Evolutionary conservation across 2,113 vertebrate genomes (phyloP).

Genomic region (Cryptomyrus ogoouensis): DNA sequence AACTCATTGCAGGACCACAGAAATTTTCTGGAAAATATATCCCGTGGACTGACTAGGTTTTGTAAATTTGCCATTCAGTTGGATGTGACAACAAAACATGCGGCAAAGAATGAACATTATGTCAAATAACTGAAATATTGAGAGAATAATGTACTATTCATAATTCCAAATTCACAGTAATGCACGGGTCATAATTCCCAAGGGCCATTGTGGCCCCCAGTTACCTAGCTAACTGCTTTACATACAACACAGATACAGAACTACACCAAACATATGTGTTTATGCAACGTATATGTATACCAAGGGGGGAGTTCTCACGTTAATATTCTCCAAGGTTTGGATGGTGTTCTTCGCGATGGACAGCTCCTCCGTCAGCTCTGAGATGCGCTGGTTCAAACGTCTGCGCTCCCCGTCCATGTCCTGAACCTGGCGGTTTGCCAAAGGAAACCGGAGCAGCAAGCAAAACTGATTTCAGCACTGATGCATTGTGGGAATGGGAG

Average conservation of each 20-base stretch:
- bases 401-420: constrained; percentile 58
- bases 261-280: not conserved
- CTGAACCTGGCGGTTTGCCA: constrained; percentile 41
- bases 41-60: not conserved
- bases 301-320: constrained; percentile 49
- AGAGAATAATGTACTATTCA: not conserved
- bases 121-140: not conserved
- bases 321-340: constrained; percentile 50
- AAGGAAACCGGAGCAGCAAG: not conserved
- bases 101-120: not conserved
- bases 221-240: not conserved
- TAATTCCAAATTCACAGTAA: not conserved
- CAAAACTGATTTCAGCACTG: not conserved
- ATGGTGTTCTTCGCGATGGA: constrained; percentile 51
- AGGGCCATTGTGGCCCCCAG: not conserved
- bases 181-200: not conserved
- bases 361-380: constrained; percentile 58
- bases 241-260: not conserved
- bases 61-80: not conserved
- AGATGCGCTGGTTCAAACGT: constrained; percentile 56
- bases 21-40: not conserved
- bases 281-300: not conserved
- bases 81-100: not conserved
- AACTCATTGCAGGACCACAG: not conserved
- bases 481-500: not conserved